Conservation (phyloP, 2,888 invertebrate species). For the Pristionchus maxplancki region DNA sequence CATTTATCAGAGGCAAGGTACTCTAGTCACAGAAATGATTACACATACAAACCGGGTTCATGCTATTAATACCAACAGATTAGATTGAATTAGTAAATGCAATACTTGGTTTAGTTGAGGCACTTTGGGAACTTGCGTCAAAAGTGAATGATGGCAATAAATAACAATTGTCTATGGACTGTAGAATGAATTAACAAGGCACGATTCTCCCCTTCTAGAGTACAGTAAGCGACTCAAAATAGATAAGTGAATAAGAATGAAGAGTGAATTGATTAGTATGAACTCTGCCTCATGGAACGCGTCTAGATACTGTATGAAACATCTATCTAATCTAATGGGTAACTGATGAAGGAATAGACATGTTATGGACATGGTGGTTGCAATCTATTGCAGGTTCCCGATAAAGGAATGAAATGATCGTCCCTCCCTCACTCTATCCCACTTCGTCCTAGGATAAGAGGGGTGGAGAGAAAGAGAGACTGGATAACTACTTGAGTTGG, state of each 20-base stretch:
- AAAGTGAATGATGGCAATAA: constrained; percentile 17
- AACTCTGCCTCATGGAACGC: not conserved
- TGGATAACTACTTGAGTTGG: constrained; percentile 22
- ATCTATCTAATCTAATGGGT: not conserved
- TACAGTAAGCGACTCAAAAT: constrained; percentile 3
- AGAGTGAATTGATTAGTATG: not conserved
- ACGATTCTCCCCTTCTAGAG: not conserved
- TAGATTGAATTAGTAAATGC: constrained; percentile 41
- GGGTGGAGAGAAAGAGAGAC: not conserved
- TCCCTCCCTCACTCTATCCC: not conserved
- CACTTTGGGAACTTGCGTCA: constrained; percentile 15
- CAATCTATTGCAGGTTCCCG: constrained; percentile 40
- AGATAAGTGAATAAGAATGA: constrained; percentile 31
- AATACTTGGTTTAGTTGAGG: constrained; percentile 19
- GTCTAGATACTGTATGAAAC: constrained; percentile 19
- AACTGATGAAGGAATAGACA: constrained; percentile 23
- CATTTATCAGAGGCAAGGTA: constrained; percentile 46
- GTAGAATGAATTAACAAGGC: constrained; percentile 29
- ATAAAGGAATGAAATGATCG: not conserved
- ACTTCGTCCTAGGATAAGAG: not conserved
- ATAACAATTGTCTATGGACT: constrained; percentile 19
- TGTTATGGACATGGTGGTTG: constrained; percentile 31
- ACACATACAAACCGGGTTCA: constrained; percentile 25
- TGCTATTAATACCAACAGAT: constrained; percentile 37
- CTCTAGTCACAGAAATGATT: not conserved